Conservation (phyloP, 2,113 vertebrate genomes). For the Atlantisia rogersi region DNA sequence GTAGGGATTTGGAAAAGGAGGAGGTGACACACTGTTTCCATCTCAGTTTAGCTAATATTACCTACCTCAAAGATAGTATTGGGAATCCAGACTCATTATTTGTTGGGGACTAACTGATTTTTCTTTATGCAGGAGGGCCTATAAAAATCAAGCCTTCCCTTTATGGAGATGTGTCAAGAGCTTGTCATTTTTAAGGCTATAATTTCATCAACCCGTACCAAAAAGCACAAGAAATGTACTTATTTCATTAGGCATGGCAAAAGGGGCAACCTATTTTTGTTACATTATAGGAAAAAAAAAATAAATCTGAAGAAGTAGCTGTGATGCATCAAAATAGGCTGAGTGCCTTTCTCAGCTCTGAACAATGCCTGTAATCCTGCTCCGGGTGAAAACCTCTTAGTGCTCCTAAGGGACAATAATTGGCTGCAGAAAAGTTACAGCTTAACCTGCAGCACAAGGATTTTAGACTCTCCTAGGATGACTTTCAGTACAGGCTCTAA, state of each 20-base stretch:
- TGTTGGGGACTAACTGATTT: not conserved
- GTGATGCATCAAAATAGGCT: not conserved
- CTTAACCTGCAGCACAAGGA: not conserved
- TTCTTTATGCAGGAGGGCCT: not conserved
- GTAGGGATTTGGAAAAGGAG: not conserved
- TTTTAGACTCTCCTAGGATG: not conserved
- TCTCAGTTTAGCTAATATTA: not conserved
- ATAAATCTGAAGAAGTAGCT: not conserved
- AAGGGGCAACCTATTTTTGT: not conserved
- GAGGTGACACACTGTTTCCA: not conserved
- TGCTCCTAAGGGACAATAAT: not conserved
- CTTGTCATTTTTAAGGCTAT: not conserved
- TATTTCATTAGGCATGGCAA: not conserved
- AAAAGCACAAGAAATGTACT: not conserved
- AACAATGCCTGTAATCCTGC: not conserved
- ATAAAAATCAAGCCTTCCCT: not conserved
- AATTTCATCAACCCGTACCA: not conserved
- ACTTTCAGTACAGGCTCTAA: not conserved
- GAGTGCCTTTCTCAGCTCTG: not conserved
- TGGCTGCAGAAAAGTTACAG: not conserved
- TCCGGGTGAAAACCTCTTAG: not conserved
- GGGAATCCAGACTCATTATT: not conserved
- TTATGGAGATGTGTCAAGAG: not conserved
- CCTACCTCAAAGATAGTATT: not conserved
- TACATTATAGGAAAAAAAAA: not conserved